Conservation (phyloP, 2,113 vertebrate genomes). For the Tichodroma muraria region DNA sequence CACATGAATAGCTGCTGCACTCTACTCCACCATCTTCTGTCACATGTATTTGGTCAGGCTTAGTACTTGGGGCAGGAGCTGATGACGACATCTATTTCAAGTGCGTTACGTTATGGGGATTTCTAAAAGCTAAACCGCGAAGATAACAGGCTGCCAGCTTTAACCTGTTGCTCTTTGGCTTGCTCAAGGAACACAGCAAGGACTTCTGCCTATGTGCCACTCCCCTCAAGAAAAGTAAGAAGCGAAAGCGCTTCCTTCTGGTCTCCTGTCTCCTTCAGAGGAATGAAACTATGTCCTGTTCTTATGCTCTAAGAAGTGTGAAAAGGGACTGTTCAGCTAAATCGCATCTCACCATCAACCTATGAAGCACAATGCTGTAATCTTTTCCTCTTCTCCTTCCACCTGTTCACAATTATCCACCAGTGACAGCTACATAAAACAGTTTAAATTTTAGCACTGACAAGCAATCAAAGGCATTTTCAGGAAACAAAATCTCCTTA, state of each 20-base stretch:
- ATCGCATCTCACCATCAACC: conserved; percentile 21
- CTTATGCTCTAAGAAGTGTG: not conserved
- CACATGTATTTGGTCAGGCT: conserved; percentile 69
- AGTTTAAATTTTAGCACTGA: conserved; percentile 40
- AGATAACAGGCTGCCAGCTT: conserved; percentile 64
- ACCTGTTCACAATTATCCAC: conserved; percentile 55
- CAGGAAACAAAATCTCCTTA: conserved; percentile 37
- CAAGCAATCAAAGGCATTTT: conserved; percentile 46
- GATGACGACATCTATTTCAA: conserved; percentile 83
- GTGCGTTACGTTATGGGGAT: conserved; percentile 75
- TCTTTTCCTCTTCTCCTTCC: conserved; percentile 43
- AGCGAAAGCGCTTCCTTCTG: not conserved
- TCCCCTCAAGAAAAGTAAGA: not conserved
- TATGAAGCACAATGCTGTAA: conserved; percentile 7
- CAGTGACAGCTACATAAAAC: conserved; percentile 42
- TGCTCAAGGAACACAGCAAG: conserved; percentile 27
- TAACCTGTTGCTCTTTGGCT: conserved; percentile 46
- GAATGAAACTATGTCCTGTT: not conserved
- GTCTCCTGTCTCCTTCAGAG: not conserved
- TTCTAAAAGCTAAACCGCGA: conserved; percentile 67
- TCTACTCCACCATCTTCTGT: conserved; percentile 75
- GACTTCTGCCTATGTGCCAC: not conserved
- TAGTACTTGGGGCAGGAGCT: conserved; percentile 63
- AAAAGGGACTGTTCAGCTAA: conserved; percentile 19
- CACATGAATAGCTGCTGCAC: conserved; percentile 69